A percentile compares a stretch with the other conserved stretches of the same genome.
Conservation (phyloP, 2,888 invertebrate genomes). For the Idaea dimidiata region DNA sequence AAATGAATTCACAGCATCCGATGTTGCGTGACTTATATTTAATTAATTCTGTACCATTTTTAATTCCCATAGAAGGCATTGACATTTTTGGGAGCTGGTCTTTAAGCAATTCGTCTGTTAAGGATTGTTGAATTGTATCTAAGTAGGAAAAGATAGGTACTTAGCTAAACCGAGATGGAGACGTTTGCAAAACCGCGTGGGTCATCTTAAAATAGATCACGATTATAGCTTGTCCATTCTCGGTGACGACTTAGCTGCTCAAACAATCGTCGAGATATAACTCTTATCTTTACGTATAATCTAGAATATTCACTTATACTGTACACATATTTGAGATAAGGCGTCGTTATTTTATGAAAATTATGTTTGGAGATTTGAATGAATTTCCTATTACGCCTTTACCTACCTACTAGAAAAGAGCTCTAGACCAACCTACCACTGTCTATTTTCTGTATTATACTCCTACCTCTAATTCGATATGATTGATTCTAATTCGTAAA, state of each 20-base stretch:
- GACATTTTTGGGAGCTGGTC: background rate
- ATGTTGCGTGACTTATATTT: slow-evolving; percentile 13
- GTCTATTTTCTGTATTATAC: slow-evolving; percentile 1
- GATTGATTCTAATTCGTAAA: slow-evolving; percentile 9
- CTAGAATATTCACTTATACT: slow-evolving; percentile 34
- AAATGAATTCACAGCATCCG: slow-evolving; percentile 14
- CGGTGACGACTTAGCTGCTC: slow-evolving; percentile 29
- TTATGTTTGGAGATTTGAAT: background rate
- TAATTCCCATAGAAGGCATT: slow-evolving; percentile 9
- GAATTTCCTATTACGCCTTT: background rate
- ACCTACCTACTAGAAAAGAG: background rate
- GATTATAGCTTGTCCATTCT: slow-evolving; percentile 16
- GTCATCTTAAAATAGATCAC: slow-evolving; percentile 4
- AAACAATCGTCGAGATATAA: slow-evolving; percentile 37
- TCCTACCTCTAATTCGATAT: slow-evolving; percentile 5
- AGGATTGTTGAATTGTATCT: background rate
- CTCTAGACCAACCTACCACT: background rate
- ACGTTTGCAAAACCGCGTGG: background rate
- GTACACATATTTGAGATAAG: slow-evolving; percentile 11
- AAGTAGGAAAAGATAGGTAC: background rate
- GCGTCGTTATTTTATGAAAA: background rate
- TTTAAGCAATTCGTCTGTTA: background rate
- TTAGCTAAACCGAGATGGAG: background rate
- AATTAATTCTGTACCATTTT: background rate
- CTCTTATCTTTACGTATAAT: slow-evolving; percentile 24